Conservation (phyloP, 1,140 invertebrate genomes). For the Calephelis nemesis region DNA sequence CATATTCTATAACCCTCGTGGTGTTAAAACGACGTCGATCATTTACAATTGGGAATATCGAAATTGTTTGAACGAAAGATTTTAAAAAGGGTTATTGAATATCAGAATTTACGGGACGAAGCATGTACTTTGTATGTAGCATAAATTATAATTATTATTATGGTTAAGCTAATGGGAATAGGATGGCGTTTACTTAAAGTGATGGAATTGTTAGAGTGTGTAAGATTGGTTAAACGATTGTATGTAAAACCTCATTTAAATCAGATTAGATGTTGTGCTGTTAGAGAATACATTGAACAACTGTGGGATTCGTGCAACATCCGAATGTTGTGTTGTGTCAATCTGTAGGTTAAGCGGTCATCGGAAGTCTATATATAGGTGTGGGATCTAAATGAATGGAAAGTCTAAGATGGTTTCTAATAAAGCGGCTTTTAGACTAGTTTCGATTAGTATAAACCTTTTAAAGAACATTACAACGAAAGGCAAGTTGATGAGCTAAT, state of each 20-base stretch:
- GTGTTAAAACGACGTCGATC: background rate
- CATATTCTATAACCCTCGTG: background rate
- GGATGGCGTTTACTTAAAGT: slow-evolving; percentile 61
- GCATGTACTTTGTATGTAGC: slow-evolving; percentile 36
- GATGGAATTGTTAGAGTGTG: slow-evolving; percentile 69
- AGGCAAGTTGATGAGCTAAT: background rate
- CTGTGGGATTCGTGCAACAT: slow-evolving; percentile 46
- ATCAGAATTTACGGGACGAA: slow-evolving; percentile 20
- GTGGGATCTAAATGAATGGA: slow-evolving; percentile 71
- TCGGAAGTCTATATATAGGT: slow-evolving; percentile 67
- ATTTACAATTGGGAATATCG: background rate
- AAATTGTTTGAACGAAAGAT: slow-evolving; percentile 23
- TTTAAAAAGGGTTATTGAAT: slow-evolving; percentile 4
- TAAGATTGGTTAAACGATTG: slow-evolving; percentile 60
- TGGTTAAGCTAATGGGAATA: slow-evolving; percentile 63
- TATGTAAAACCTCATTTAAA: slow-evolving; percentile 58
- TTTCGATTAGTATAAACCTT: background rate
- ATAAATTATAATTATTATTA: slow-evolving; percentile 60
- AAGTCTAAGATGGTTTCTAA: slow-evolving; percentile 38
- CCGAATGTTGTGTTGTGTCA: slow-evolving; percentile 38
- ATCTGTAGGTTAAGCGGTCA: slow-evolving; percentile 62
- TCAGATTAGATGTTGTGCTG: slow-evolving; percentile 52
- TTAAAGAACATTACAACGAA: background rate
- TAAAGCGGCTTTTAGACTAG: slow-evolving; percentile 30
- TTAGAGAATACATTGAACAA: slow-evolving; percentile 50